Evolutionary conservation across 2,113 vertebrate genomes (phyloP).

Genomic region (Alouatta palliata): DNA sequence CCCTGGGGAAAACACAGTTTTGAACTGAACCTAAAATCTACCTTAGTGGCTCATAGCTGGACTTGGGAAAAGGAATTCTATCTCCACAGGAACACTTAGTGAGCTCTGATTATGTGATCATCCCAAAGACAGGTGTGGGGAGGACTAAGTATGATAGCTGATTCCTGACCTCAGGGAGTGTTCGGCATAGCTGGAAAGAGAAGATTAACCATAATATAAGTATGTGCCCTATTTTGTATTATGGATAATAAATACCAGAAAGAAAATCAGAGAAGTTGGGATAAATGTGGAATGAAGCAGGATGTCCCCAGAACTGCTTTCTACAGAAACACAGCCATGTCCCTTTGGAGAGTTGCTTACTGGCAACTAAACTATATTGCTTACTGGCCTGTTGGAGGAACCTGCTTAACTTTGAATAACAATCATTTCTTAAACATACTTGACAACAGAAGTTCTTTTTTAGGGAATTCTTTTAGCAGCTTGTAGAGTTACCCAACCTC

Average conservation of each 20-base stretch:
- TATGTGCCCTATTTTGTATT: not conserved
- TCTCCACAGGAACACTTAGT: not conserved
- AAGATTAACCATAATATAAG: not conserved
- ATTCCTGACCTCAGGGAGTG: not conserved
- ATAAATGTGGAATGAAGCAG: not conserved
- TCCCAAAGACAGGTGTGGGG: not conserved
- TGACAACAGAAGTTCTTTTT: not conserved
- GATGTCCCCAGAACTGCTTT: not conserved
- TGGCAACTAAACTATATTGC: too few species aligned
- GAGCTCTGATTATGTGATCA: not conserved
- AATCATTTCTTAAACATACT: not conserved
- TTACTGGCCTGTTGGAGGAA: not conserved
- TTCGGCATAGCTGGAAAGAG: not conserved
- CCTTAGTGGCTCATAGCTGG: not conserved
- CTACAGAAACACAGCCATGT: not conserved
- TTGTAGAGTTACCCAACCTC: not conserved
- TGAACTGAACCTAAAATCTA: not conserved
- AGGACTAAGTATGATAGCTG: not conserved
- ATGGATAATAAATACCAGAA: not conserved
- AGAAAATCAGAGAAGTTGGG: not conserved
- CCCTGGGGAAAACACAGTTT: not conserved
- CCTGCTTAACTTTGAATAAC: conserved; percentile 2
- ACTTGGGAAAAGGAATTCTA: not conserved
- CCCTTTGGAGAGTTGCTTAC: not conserved
- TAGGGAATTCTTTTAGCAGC: not conserved